phyloP scores from a whole-genome alignment of 2,888 invertebrate genomes.

The Cerastis rubricosa region DNA sequence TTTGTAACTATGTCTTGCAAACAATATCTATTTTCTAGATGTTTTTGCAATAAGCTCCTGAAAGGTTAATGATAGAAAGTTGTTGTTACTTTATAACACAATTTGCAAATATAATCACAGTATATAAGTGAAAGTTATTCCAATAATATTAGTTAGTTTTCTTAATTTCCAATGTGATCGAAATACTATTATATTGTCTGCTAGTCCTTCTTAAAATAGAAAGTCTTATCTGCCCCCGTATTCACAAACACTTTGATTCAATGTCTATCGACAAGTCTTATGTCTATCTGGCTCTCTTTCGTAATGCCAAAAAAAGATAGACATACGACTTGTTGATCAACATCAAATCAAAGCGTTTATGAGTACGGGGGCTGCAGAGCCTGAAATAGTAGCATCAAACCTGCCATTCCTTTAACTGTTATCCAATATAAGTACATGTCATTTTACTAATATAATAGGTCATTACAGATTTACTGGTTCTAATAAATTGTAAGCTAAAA shows the following conservation, averaged over 20 bases:
- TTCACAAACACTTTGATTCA: too few species aligned
- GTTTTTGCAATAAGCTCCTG: neutral
- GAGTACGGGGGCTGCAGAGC: too few species aligned
- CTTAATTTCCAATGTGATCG: neutral
- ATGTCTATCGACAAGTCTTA: too few species aligned
- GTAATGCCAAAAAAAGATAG: too few species aligned
- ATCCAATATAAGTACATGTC: neutral
- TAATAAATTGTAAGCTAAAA: slow-evolving; percentile 7
- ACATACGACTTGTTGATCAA: too few species aligned
- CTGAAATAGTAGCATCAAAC: neutral
- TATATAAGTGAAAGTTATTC: neutral
- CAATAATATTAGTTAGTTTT: neutral
- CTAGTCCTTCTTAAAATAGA: neutral
- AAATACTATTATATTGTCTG: neutral
- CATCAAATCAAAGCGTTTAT: too few species aligned
- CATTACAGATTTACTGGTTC: neutral
- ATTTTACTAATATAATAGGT: neutral
- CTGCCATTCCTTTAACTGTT: neutral
- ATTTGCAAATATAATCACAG: neutral
- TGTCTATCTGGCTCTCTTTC: too few species aligned
- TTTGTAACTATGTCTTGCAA: neutral
- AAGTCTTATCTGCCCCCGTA: neutral
- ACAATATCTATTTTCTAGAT: neutral
- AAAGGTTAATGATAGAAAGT: neutral
- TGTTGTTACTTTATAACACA: neutral